These are phyloP conservation scores for Periparus ater DNA, from an alignment of 2,797 vertebrate species.

Conservation along the genomic window DNA sequence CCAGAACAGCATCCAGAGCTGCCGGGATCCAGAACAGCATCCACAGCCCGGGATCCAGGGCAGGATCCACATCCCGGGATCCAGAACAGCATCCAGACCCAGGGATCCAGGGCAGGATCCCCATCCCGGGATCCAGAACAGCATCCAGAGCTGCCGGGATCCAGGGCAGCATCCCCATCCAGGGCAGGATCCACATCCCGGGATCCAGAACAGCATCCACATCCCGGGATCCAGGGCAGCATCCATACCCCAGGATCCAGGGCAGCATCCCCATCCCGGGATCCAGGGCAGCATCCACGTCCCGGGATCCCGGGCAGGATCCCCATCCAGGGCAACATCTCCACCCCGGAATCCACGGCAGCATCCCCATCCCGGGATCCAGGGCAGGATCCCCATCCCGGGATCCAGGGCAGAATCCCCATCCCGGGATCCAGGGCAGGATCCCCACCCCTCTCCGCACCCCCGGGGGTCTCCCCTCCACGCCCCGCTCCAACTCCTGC, in stretches of 20 bases:
- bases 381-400: background rate
- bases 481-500: fast-evolving
- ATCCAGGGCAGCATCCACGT: too few relatives aligned
- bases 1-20: background rate
- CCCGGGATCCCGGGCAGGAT: background rate
- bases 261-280: background rate
- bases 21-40: background rate
- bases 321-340: background rate
- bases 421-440: background rate
- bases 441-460: background rate
- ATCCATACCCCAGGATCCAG: background rate
- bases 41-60: background rate
- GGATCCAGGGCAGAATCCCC: background rate
- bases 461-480: fast-evolving
- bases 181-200: background rate
- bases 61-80: background rate
- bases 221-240: background rate
- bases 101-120: background rate
- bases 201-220: background rate
- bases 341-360: background rate
- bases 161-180: background rate
- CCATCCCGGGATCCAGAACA: background rate
- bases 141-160: background rate
- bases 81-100: background rate
- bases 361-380: background rate